These are phyloP conservation scores for Asteroscopus sphinx DNA, from an alignment of 2,888 invertebrate species.

Conservation along the genomic window DNA sequence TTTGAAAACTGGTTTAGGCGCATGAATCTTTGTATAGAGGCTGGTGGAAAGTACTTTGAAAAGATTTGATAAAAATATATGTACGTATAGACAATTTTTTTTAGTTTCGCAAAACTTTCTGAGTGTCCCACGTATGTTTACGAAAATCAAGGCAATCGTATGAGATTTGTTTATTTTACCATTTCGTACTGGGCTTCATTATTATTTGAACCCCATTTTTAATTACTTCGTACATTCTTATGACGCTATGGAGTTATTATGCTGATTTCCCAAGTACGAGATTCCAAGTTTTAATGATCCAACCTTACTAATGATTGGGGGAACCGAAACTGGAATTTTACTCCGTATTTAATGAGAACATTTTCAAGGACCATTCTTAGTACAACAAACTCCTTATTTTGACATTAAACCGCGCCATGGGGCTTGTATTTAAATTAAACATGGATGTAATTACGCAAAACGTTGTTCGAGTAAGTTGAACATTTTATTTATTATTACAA, in stretches of 20 bases:
- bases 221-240: slow-evolving; percentile 17
- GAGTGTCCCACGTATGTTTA: too few species aligned
- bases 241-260: slow-evolving; percentile 6
- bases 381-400: slow-evolving; percentile 16
- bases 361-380: slow-evolving; percentile 25
- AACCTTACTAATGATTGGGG: slow-evolving; percentile 58
- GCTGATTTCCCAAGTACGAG: slow-evolving; percentile 26
- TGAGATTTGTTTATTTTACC: too few species aligned
- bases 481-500: neutral
- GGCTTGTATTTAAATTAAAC: neutral
- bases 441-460: neutral
- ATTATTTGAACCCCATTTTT: slow-evolving; percentile 1
- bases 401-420: slow-evolving; percentile 4
- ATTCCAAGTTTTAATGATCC: slow-evolving; percentile 64
- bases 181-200: neutral
- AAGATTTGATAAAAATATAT: too few species aligned
- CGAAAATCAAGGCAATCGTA: too few species aligned
- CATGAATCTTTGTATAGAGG: too few species aligned
- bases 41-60: too few species aligned
- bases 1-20: too few species aligned
- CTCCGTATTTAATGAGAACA: slow-evolving; percentile 44
- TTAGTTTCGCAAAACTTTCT: too few species aligned
- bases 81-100: too few species aligned
- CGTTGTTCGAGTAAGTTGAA: slow-evolving; percentile 1
- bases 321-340: slow-evolving; percentile 61